phyloP scores from a whole-genome alignment of 2,888 invertebrate species.

The Pherbina coryleti region DNA sequence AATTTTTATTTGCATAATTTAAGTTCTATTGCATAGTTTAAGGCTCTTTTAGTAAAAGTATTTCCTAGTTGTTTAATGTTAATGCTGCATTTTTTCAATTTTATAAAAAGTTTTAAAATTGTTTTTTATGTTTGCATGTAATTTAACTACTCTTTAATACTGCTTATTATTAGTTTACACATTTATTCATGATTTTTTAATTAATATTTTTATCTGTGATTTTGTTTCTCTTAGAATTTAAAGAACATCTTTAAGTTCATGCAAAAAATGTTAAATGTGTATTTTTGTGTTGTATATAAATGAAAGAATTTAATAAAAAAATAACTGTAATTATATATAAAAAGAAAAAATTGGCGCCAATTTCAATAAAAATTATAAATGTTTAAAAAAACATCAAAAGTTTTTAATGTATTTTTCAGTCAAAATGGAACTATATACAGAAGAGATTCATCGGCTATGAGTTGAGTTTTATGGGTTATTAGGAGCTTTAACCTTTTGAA shows the following conservation, averaged over 20 bases:
- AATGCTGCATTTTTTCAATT: neutral
- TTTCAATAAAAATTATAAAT: conserved; percentile 18
- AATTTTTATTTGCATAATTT: conserved; percentile 27
- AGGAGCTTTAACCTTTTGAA: too few species aligned
- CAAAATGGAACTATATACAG: too few species aligned
- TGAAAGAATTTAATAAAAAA: conserved; percentile 12
- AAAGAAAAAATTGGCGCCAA: neutral
- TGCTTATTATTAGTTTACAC: conserved; percentile 36
- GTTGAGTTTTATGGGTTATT: too few species aligned
- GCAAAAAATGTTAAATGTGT: conserved; percentile 39
- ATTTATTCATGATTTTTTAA: conserved; percentile 36
- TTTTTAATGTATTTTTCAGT: too few species aligned
- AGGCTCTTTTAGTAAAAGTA: neutral
- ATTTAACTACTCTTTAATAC: conserved; percentile 8
- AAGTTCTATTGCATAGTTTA: conserved; percentile 26
- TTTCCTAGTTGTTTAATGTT: neutral
- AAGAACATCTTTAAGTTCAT: conserved; percentile 14
- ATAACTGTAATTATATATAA: conserved; percentile 5
- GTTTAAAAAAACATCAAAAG: neutral
- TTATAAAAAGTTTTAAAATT: conserved; percentile 1
- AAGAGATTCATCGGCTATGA: too few species aligned
- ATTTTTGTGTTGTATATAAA: conserved; percentile 28
- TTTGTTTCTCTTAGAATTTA: conserved; percentile 37
- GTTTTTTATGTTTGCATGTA: neutral
- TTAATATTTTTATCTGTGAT: conserved; percentile 39